These are phyloP conservation scores for Hydraecia micacea DNA, from an alignment of 2,888 invertebrate genomes.

Conservation along the genomic window DNA sequence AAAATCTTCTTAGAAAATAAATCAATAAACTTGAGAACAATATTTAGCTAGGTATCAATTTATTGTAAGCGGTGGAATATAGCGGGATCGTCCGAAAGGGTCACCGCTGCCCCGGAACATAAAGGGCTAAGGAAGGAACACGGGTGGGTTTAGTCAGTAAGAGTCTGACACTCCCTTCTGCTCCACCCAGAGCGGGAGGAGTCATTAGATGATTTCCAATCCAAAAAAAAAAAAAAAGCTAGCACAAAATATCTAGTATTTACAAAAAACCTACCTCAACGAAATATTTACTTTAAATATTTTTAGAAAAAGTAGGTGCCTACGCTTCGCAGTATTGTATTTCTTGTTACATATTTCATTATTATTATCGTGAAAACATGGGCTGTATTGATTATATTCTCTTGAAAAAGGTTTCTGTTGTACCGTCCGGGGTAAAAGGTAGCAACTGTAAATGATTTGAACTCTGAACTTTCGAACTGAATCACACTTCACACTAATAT, in stretches of 20 bases:
- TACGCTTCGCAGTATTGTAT: background rate
- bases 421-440: conserved; percentile 29
- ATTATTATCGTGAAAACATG: conserved; percentile 34
- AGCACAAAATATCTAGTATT: background rate
- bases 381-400: conserved; percentile 39
- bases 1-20: background rate
- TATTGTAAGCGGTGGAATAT: background rate
- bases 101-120: no score
- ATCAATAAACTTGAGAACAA: background rate
- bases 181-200: no score
- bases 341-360: conserved; percentile 26
- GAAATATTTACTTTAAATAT: conserved; percentile 13
- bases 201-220: no score
- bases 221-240: no score
- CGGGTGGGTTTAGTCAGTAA: no score
- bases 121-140: no score
- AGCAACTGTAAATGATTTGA: conserved; percentile 31
- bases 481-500: background rate
- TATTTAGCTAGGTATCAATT: background rate
- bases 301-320: conserved; percentile 3
- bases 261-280: background rate
- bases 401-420: conserved; percentile 20
- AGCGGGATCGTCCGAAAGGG: no score
- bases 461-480: conserved; percentile 27
- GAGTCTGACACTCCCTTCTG: no score